Percentiles rank a stretch among this genome's conserved stretches.
These are phyloP conservation scores for Peromyscus aztecus DNA, from an alignment of 2,797 vertebrate species.

Conservation along the genomic window DNA sequence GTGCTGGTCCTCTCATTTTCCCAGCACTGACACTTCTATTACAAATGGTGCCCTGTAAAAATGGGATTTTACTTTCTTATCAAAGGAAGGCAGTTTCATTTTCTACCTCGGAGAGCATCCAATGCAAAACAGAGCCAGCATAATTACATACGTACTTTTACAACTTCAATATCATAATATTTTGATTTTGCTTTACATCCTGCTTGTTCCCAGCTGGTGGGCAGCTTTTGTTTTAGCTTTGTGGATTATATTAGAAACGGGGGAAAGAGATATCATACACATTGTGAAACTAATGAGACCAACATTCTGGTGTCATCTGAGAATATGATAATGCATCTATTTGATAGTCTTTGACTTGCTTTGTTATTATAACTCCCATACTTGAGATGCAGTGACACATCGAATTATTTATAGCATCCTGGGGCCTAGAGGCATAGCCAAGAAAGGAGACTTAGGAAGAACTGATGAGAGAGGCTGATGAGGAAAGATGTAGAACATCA, in stretches of 20 bases:
- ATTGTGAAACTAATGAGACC: constrained; percentile 76
- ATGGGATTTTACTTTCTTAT: constrained; percentile 67
- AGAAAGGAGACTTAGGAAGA: constrained; percentile 3
- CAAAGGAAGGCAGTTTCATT: constrained; percentile 61
- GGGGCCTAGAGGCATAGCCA: neutral
- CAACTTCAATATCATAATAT: constrained; percentile 82
- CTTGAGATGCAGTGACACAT: neutral
- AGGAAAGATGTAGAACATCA: neutral
- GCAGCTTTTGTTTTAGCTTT: constrained; percentile 82
- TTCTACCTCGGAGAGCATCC: constrained; percentile 71
- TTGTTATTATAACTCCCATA: constrained; percentile 50
- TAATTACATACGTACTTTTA: constrained; percentile 78
- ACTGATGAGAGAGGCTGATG: neutral
- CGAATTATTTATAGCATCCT: constrained; percentile 54
- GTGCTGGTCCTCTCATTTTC: constrained; percentile 40
- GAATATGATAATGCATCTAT: constrained; percentile 48
- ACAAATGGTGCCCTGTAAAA: constrained; percentile 52
- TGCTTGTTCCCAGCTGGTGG: constrained; percentile 79
- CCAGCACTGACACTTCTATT: constrained; percentile 39
- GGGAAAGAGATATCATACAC: constrained; percentile 60
- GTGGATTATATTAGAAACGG: constrained; percentile 75
- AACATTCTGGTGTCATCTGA: constrained; percentile 67
- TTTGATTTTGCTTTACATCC: constrained; percentile 83
- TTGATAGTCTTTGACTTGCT: constrained; percentile 54
- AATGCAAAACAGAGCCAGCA: constrained; percentile 68